Evolutionary conservation across 1,140 invertebrate species (phyloP), one percentile per base, ranked within the genome.

Genomic region (Macrobrachium nipponense): DNA sequence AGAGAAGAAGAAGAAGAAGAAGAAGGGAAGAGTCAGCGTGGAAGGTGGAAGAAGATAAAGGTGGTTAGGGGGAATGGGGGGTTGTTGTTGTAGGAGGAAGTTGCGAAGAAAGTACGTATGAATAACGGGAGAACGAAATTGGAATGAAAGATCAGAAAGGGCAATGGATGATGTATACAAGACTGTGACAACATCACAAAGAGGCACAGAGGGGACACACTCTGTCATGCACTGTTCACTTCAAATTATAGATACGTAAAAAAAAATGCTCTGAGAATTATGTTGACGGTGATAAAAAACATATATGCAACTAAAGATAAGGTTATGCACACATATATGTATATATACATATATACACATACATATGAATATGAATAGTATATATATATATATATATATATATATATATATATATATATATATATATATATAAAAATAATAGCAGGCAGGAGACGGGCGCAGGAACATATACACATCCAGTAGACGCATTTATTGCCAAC

Each of bases 371-470:
- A 36, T 36, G 4, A 11, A 64, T 64, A 64, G n/a, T 64, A 64
- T 64, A 10, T 64, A 64, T 64, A 64, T 64, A 64, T 64, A 64
- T 64, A 14, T 64, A 64, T 64, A 64, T 64, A 64, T 64, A 64
- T 64, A 64, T 64, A 64, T 14, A 64, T 14, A 64, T 64, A 64
- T 14, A 64, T 64, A 64, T 14, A 64, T 64, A 64, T 14, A 10
- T 64, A 64, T 14, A 64, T 64, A 64, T 14, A 64, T 64, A 64
- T 14, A n/a, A n/a, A n/a, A n/a, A n/a, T n/a, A n/a, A n/a, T n/a
- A n/a, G n/a, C n/a, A n/a, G n/a, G n/a, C n/a, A n/a, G n/a, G n/a
- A n/a, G n/a, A n/a, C n/a, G n/a, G n/a, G n/a, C n/a, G n/a, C n/a
- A n/a, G n/a, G n/a, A n/a, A n/a, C n/a, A n/a, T n/a, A n/a, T n/a